Conservation (phyloP, 2,797 vertebrate species). For the Coendou prehensilis region DNA sequence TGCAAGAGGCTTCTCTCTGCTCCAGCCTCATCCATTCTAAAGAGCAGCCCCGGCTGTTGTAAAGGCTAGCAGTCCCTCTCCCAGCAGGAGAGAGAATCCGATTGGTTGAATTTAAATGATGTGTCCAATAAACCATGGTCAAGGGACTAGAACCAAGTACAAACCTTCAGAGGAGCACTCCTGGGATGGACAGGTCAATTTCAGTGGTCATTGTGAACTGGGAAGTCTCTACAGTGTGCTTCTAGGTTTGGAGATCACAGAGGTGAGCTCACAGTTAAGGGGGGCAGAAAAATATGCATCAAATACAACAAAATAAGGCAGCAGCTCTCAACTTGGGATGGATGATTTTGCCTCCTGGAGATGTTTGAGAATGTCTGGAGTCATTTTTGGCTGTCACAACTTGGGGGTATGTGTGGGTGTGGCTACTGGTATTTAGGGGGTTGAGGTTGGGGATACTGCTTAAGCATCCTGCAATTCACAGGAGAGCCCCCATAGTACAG, state of each 20-base stretch:
- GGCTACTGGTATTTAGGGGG: not conserved
- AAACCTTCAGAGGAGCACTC: not conserved
- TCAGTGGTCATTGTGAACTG: not conserved
- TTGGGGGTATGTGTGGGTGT: not conserved
- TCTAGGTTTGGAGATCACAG: not conserved
- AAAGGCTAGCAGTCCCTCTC: not conserved
- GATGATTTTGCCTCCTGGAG: not conserved
- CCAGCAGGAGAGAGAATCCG: not conserved
- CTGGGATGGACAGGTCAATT: not conserved
- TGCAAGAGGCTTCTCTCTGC: not conserved
- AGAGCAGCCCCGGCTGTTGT: not conserved
- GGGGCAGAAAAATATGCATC: not conserved
- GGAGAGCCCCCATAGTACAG: not conserved
- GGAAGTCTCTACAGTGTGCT: not conserved
- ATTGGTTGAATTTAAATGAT: slow-evolving; percentile 9
- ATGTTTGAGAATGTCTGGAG: slow-evolving; percentile 17
- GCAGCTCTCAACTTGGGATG: not conserved
- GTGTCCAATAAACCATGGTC: not conserved
- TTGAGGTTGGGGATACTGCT: not conserved
- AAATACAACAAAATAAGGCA: not conserved
- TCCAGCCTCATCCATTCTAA: not conserved
- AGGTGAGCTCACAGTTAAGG: not conserved
- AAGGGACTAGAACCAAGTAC: not conserved
- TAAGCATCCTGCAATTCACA: not conserved
- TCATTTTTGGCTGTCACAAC: not conserved